Conservation (phyloP, 2,888 invertebrate species). For the Hirtodrosophila confusa region DNA sequence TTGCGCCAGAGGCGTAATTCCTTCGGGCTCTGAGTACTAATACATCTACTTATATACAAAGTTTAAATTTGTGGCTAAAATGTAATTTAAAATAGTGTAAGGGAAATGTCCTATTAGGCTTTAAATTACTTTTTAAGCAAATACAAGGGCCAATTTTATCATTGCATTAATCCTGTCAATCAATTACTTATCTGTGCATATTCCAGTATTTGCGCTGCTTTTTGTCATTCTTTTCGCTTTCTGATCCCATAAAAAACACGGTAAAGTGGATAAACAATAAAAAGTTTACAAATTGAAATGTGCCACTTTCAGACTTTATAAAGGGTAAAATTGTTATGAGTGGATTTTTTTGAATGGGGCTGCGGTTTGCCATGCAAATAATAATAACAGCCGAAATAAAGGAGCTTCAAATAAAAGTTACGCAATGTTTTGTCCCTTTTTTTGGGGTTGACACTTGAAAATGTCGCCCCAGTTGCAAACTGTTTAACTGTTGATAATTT, state of each 20-base stretch:
- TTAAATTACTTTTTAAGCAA: too few species aligned
- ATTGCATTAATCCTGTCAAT: too few species aligned
- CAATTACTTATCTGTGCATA: too few species aligned
- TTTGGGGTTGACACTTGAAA: conserved; percentile 48
- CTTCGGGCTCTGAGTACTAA: background rate
- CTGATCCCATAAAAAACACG: background rate
- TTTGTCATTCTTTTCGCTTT: background rate
- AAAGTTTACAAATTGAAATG: conserved; percentile 36
- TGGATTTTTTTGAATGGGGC: conserved; percentile 29
- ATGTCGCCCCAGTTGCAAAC: conserved; percentile 58
- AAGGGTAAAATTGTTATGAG: conserved; percentile 56
- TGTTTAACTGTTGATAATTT: conserved; percentile 71
- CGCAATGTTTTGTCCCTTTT: conserved; percentile 47
- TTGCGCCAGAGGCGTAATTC: conserved; percentile 5
- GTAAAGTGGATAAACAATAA: conserved; percentile 19
- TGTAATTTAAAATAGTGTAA: background rate
- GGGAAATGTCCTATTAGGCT: too few species aligned
- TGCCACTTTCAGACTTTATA: conserved; percentile 42
- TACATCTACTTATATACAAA: too few species aligned
- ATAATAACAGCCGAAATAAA: conserved; percentile 69
- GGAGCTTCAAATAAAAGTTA: conserved; percentile 55
- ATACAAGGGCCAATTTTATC: too few species aligned
- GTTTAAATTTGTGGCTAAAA: background rate
- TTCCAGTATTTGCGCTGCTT: background rate
- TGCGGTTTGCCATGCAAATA: conserved; percentile 64